A percentile compares a stretch with the other conserved stretches of the same genome.
Conservation (phyloP, 2,797 vertebrate species). For the Triplophysa bombifrons region DNA sequence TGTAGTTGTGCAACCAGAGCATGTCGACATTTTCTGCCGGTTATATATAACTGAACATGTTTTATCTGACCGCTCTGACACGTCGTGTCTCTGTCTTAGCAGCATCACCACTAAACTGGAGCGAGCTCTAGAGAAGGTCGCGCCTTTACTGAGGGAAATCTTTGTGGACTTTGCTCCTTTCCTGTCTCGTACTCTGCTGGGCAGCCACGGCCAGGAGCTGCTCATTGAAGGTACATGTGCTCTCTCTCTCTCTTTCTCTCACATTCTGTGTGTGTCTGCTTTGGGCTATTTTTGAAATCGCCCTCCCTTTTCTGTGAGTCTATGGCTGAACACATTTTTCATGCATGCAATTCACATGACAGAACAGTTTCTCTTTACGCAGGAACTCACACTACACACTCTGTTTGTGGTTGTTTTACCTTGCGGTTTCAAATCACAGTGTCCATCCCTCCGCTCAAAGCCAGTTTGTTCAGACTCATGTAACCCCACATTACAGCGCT, state of each 20-base stretch:
- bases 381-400: constrained; percentile 19
- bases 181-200: constrained; percentile 94
- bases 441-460: constrained; percentile 22
- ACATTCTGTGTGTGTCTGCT: constrained; percentile 12
- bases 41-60: background rate
- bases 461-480: constrained; percentile 39
- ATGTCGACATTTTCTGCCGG: background rate
- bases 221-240: constrained; percentile 90
- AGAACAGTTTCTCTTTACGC: background rate
- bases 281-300: too few relatives aligned
- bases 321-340: background rate
- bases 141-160: constrained; percentile 93
- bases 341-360: constrained; percentile 6
- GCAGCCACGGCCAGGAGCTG: constrained; percentile 96
- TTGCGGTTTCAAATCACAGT: constrained; percentile 24
- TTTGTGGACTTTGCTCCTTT: constrained; percentile 99
- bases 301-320: background rate
- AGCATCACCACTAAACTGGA: constrained; percentile 82
- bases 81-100: constrained; percentile 30
- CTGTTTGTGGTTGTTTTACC: constrained; percentile 30
- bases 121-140: constrained; percentile 90
- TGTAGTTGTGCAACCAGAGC: background rate
- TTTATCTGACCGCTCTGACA: background rate
- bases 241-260: background rate
- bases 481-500: constrained; percentile 54